phyloP scores from a whole-genome alignment of 2,113 vertebrate genomes.

The Ciconia maguari region DNA sequence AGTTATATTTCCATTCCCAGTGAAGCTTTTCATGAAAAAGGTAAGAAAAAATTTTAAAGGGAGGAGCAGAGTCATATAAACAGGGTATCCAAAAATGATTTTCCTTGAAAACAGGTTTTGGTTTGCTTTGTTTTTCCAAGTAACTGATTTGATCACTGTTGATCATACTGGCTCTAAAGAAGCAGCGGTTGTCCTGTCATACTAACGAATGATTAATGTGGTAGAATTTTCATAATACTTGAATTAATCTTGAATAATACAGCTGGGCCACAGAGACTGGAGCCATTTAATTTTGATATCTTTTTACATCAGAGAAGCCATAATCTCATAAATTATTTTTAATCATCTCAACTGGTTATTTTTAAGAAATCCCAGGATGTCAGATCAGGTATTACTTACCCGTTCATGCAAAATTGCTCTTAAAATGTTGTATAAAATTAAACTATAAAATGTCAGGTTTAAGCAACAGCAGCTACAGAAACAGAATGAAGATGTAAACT shows the following conservation, averaged over 20 bases:
- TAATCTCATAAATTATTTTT: background rate
- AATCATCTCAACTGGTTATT: background rate
- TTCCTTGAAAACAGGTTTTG: background rate
- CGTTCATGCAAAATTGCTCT: background rate
- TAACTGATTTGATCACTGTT: background rate
- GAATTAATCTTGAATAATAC: background rate
- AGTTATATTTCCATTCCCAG: slow-evolving; percentile 90
- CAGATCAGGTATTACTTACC: background rate
- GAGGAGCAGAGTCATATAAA: background rate
- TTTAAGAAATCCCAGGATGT: background rate
- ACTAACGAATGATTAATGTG: background rate
- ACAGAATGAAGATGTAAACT: background rate
- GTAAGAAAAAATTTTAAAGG: slow-evolving; percentile 66
- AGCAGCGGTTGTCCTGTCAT: background rate
- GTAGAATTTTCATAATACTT: background rate
- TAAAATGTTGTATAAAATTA: background rate
- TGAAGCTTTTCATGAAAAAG: slow-evolving; percentile 82
- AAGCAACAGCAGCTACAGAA: background rate
- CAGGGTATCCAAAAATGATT: background rate
- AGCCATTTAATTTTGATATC: background rate
- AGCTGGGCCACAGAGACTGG: background rate
- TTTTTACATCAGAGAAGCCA: background rate
- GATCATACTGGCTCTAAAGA: background rate
- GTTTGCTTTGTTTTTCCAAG: background rate
- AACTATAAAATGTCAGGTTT: background rate